Percentiles rank a stretch among this genome's conserved stretches.
phyloP scores from a whole-genome alignment of 2,113 vertebrate species.

The Beaufortia kweichowensis region DNA sequence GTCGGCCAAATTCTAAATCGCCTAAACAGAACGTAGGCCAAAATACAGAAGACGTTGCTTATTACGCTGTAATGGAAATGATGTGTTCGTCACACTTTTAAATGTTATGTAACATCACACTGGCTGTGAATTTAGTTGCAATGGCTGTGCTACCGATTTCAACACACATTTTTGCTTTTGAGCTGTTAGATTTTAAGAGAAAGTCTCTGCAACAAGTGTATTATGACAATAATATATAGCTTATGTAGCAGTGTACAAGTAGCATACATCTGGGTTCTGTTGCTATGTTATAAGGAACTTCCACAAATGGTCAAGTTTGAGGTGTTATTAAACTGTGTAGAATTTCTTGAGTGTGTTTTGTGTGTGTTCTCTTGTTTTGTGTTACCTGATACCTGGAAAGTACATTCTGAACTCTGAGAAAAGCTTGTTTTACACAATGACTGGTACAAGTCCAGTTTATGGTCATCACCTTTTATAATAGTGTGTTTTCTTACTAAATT shows the following conservation, averaged over 20 bases:
- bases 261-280: constrained; percentile 39
- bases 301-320: constrained; percentile 13
- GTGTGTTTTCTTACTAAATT: not conserved
- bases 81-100: not conserved
- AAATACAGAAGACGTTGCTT: not conserved
- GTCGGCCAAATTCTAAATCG: constrained; percentile 29
- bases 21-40: constrained; percentile 28
- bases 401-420: not conserved
- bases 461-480: not conserved
- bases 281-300: constrained; percentile 34
- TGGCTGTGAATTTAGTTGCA: not conserved
- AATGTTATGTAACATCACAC: not conserved
- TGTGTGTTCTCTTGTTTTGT: constrained; percentile 19
- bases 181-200: constrained; percentile 1
- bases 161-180: constrained; percentile 3
- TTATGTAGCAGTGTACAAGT: constrained; percentile 48
- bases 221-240: constrained; percentile 32
- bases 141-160: not conserved
- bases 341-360: constrained; percentile 13
- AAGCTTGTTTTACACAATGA: not conserved
- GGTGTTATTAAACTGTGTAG: constrained; percentile 51
- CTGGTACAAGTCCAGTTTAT: not conserved
- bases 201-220: not conserved
- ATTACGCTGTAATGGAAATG: not conserved
- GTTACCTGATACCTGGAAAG: not conserved